Evolutionary conservation across 2,113 vertebrate genomes (phyloP), one percentile per base, ranked within the genome.

Genomic region (Coptodon rendalli): DNA sequence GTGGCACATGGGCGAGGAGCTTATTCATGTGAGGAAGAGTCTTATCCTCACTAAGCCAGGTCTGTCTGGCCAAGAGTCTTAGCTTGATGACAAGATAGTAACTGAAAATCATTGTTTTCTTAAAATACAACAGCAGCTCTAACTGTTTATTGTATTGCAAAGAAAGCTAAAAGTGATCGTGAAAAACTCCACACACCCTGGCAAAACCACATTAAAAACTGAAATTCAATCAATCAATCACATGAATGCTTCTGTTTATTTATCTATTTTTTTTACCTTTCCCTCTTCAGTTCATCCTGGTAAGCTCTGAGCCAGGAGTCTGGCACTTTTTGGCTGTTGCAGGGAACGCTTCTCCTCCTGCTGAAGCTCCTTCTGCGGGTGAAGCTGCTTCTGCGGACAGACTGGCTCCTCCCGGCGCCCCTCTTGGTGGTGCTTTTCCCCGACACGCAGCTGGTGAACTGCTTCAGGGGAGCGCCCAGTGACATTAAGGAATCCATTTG

Each of bases 231-330:
- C n/a, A 68, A 22, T 38, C 68, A 76, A 34, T 36, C 17, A 53
- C 11, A 54, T 61, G 6, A 80, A 22, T 43, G 12, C 9, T 45
- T 31, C 29, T 36, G 36, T 38, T 68, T 56, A 12, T 2, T 1
- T 88, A n/a, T n/a, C 45, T 7, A 1, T 4, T 12, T 6, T 73
- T n/a, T 2, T 4, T 10, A 95, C 96, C 96, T 93, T 50, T 97
- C 97, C 81, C 81, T 95, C 82, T 96, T 94, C 78, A 96, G 93
- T 2, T 95, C 94, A 4, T 73, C 92, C 90, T 94, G 95, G 83
- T 96, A 97, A 2, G 81, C 66, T 14, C 92, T 43, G 61, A 95
- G 94, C 96, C 95, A 97, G 59, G 96, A 96, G 48, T 95, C 94
- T 0, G 93, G 95, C 27, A 94, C 95, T 8, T 94, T 95, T 93